Conservation (phyloP, 2,888 invertebrate species). For the Diarsia mendica region DNA sequence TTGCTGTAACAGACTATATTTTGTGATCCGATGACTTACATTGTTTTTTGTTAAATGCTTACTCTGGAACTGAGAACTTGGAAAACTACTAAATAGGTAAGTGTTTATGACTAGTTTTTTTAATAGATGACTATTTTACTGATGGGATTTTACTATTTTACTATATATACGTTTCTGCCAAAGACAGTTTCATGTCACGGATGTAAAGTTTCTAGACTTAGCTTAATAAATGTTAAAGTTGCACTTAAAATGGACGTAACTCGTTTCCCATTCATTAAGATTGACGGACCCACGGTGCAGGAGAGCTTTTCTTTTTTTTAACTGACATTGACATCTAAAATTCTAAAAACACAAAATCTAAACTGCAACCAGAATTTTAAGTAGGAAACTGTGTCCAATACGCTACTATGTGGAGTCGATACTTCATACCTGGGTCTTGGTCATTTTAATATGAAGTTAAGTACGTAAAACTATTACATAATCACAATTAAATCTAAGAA, state of each 20-base stretch:
- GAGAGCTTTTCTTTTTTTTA: background rate
- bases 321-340: background rate
- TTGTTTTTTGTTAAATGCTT: constrained; percentile 11
- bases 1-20: too few species aligned
- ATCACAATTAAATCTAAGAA: background rate
- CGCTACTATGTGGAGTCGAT: background rate
- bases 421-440: background rate
- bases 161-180: background rate
- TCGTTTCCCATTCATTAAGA: background rate
- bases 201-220: background rate
- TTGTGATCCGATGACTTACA: background rate
- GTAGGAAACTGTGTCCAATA: background rate
- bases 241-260: background rate
- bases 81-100: constrained; percentile 6
- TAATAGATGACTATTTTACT: background rate
- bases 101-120: background rate
- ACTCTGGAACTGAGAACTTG: background rate
- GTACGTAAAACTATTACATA: background rate
- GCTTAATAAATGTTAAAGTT: background rate
- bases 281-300: background rate
- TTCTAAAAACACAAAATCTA: background rate
- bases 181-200: background rate
- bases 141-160: too few species aligned
- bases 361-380: background rate
- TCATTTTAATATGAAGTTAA: background rate